Evolutionary conservation across 1,140 invertebrate species (phyloP), one percentile per base, ranked within the genome.

Genomic region (Aphaenogaster ashmeadi): DNA sequence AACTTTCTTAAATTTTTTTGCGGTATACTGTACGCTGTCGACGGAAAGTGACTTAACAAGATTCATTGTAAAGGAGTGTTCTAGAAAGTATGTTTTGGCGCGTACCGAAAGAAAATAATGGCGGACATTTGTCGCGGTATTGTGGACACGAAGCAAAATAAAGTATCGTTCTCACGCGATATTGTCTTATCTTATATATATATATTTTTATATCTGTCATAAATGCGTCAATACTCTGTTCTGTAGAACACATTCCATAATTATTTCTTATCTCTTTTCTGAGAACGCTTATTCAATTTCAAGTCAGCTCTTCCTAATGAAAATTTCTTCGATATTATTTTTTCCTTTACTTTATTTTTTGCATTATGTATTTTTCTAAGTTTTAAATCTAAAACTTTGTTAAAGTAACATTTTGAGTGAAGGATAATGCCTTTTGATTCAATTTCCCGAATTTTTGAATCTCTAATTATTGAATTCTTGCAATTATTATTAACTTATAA

Each of bases 1-100:
- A 74, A 74, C 36, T 74, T 56, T n/a, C 3, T 71, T 21, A 11
- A 11, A 44, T 4, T 27, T 47, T 44, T 47, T 8, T 47, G 13
- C 38, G 15, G 4, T 56, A 9, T 15, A 2, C 1, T 15, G 36
- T 66, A 54, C 3, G 18, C 11, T 18, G 44, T 67, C 47, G 27
- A n/a, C 52, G 74, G 33, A 67, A 66, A 52, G 62, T 66, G 60
- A 67, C 44, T 67, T 80, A 44, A 67, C 60, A 80, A 67, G 27
- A 80, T 80, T 67, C 27, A 80, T 66, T 80, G 52, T 58, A 15
- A 58, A 41, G 36, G 74, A 75, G 52, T 56, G 33, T 36, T 66
- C 13, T 64, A 47, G 44, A 64, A 44, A 62, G 56, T 78, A 78
- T 47, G 21, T 47, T 79, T 79, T 50, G 77, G 41, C 41, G 41